phyloP scores from a whole-genome alignment of 2,113 vertebrate genomes.

The Spizaetus ornatus region DNA sequence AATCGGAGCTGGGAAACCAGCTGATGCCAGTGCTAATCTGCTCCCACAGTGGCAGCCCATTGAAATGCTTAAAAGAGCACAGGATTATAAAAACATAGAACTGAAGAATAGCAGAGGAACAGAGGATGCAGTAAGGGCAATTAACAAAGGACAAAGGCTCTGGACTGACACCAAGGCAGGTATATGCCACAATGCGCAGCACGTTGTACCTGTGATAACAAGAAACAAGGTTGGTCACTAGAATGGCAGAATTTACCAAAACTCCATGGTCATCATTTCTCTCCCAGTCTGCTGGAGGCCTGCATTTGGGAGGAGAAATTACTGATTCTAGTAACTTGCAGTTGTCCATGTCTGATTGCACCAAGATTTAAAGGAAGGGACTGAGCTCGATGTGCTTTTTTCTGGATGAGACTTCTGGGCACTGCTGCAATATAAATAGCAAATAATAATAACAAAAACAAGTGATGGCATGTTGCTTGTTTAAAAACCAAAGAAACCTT shows the following conservation, averaged over 20 bases:
- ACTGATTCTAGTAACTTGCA: neutral
- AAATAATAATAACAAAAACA: neutral
- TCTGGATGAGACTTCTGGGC: neutral
- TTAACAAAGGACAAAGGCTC: neutral
- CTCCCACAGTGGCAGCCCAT: neutral
- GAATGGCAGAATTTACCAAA: neutral
- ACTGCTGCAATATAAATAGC: neutral
- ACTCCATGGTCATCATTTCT: neutral
- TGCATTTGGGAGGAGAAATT: neutral
- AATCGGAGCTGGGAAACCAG: neutral
- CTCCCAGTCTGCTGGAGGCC: neutral
- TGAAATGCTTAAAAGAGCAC: neutral
- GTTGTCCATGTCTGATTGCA: neutral
- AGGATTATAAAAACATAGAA: neutral
- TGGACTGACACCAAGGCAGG: neutral
- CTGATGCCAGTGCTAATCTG: neutral
- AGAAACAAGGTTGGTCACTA: neutral
- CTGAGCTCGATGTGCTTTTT: neutral
- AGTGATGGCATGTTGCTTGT: neutral
- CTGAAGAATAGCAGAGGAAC: neutral
- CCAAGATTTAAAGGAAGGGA: neutral
- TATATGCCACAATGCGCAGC: neutral
- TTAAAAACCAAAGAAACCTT: neutral
- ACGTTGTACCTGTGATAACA: neutral
- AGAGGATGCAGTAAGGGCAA: neutral